These are phyloP conservation scores for Byasa hedistus DNA, from an alignment of 2,888 invertebrate species.

Conservation along the genomic window DNA sequence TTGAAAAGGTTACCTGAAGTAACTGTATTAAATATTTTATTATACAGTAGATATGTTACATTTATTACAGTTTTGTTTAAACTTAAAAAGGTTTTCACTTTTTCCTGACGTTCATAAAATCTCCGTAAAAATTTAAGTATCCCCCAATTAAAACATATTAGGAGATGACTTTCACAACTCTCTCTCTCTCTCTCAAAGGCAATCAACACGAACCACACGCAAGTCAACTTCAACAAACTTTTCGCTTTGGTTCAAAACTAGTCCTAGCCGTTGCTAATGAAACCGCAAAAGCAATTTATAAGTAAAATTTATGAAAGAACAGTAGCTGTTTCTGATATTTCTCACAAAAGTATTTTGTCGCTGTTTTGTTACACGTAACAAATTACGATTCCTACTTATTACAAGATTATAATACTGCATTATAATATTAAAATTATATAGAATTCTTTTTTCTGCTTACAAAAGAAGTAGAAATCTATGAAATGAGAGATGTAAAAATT, in stretches of 20 bases:
- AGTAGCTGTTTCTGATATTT: background rate
- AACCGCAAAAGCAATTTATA: background rate
- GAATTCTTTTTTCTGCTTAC: no score
- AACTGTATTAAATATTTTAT: no score
- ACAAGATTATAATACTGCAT: no score
- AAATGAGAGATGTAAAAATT: no score
- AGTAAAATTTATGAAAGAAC: background rate
- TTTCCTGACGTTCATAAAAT: background rate
- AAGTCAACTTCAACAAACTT: constrained; percentile 9
- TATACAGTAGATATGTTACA: background rate
- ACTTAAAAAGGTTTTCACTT: background rate
- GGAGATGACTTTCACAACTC: constrained; percentile 3
- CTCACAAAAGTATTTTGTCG: background rate
- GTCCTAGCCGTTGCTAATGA: background rate
- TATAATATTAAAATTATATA: no score
- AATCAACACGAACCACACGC: constrained; percentile 6
- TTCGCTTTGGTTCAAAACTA: background rate
- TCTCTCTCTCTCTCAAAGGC: constrained; percentile 1
- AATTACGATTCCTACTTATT: no score
- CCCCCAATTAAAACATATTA: background rate
- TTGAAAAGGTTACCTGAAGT: no score
- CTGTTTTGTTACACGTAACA: no score
- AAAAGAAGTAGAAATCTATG: no score
- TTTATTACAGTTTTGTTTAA: background rate
- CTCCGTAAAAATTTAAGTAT: background rate